A percentile compares a stretch with the other conserved stretches of the same genome.
Conservation (phyloP, 2,113 vertebrate species). For the Ochotona princeps region DNA sequence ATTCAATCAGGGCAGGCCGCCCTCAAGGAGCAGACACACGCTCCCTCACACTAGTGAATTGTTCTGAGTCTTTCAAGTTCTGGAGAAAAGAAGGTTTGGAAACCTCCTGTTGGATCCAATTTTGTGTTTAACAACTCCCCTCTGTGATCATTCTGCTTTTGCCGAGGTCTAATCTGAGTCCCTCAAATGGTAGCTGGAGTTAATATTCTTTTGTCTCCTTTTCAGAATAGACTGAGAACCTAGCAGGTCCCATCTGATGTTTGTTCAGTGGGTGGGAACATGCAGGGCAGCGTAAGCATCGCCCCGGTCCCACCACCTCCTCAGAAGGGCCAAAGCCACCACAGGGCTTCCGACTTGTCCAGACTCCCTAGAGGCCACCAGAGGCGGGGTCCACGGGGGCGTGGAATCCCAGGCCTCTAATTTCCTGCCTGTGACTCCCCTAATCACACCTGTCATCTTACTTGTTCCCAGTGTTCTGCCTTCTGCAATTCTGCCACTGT, state of each 20-base stretch:
- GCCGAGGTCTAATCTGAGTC: slow-evolving; percentile 9
- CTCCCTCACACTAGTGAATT: neutral
- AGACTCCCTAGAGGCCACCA: neutral
- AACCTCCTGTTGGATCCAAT: slow-evolving; percentile 7
- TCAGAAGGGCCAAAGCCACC: fast-evolving
- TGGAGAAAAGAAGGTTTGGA: neutral
- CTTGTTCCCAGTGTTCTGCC: neutral
- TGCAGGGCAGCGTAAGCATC: too few species aligned
- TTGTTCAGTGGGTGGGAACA: neutral
- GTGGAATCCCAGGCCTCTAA: neutral
- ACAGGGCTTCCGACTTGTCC: fast-evolving
- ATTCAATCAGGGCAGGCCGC: neutral
- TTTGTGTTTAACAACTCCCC: slow-evolving; percentile 1
- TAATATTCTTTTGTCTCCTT: slow-evolving; percentile 55
- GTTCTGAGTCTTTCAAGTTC: neutral
- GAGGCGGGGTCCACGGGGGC: neutral
- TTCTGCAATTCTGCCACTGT: neutral
- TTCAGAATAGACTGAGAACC: neutral
- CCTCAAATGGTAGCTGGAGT: neutral
- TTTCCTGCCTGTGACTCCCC: neutral
- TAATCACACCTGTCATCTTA: neutral
- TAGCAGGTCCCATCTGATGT: neutral
- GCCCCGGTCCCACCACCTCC: fast-evolving
- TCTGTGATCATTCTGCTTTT: slow-evolving; percentile 18
- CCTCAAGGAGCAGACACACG: fast-evolving